Evolutionary conservation across 2,888 invertebrate species (phyloP).

Genomic region (Anaspis maculata): DNA sequence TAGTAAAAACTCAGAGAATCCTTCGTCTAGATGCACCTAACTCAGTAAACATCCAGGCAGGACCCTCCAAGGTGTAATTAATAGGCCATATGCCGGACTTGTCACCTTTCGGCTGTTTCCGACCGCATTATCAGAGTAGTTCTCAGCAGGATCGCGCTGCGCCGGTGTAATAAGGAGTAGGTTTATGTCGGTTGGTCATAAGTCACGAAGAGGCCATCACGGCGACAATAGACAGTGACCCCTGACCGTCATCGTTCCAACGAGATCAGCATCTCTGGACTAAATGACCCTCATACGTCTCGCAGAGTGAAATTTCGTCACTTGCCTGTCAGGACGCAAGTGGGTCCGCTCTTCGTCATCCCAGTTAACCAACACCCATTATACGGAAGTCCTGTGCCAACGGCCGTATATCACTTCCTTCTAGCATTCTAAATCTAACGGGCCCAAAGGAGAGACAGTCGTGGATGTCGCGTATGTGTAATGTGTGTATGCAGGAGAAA

Average conservation of each 20-base stretch:
- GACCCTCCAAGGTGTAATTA: too few species aligned
- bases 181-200: slow-evolving; percentile 12
- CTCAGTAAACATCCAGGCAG: too few species aligned
- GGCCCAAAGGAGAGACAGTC: too few species aligned
- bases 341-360: slow-evolving; percentile 22
- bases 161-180: slow-evolving; percentile 9
- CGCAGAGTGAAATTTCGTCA: slow-evolving; percentile 20
- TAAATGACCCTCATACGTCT: slow-evolving; percentile 20
- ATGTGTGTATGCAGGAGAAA: too few species aligned
- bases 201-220: slow-evolving; percentile 15
- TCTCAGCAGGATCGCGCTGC: slow-evolving; percentile 5
- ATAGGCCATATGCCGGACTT: too few species aligned
- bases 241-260: slow-evolving; percentile 16
- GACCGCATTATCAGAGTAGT: too few species aligned
- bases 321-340: slow-evolving; percentile 20
- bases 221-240: slow-evolving; percentile 18
- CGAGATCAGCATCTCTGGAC: slow-evolving; percentile 18
- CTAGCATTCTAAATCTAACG: slow-evolving; percentile 1
- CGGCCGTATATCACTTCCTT: slow-evolving; percentile 17
- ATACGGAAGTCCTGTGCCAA: slow-evolving; percentile 18
- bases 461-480: too few species aligned
- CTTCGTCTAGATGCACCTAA: too few species aligned
- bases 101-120: too few species aligned
- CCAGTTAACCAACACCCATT: slow-evolving; percentile 22
- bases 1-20: too few species aligned